Conservation (phyloP, 1,140 invertebrate species). For the Drosophila eugracilis region DNA sequence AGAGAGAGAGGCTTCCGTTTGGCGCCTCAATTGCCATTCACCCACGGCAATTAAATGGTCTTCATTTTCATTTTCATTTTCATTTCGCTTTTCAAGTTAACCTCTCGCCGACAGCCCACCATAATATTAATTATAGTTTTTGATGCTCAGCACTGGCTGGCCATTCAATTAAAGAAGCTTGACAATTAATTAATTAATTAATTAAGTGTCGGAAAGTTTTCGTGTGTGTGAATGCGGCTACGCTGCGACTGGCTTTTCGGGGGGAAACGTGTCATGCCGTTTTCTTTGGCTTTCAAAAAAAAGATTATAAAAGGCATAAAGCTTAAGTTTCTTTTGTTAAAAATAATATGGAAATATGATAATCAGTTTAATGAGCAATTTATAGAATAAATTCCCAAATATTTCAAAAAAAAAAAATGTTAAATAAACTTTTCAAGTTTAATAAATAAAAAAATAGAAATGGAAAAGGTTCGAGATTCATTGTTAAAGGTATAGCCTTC, state of each 20-base stretch:
- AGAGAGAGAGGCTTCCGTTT: slow-evolving; percentile 29
- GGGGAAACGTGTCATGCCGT: no score
- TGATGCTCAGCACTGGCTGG: slow-evolving; percentile 20
- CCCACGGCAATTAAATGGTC: slow-evolving; percentile 42
- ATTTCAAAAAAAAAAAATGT: no score
- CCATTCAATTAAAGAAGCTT: slow-evolving; percentile 41
- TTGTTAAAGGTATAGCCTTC: slow-evolving; percentile 3
- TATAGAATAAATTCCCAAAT: no score
- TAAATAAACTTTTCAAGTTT: no score
- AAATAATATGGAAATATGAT: no score
- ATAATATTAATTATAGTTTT: slow-evolving; percentile 54
- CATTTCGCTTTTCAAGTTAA: slow-evolving; percentile 31
- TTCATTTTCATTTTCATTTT: no score
- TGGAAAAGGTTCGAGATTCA: background rate
- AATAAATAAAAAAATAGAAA: slow-evolving; percentile 2
- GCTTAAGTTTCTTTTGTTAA: no score
- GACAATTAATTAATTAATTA: slow-evolving; percentile 47
- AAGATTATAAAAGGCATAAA: background rate
- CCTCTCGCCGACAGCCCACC: slow-evolving; percentile 31
- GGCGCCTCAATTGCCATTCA: slow-evolving; percentile 42
- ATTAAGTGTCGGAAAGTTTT: slow-evolving; percentile 13
- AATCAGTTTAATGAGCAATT: no score
- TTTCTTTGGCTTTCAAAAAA: background rate
- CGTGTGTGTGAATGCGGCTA: slow-evolving; percentile 8
- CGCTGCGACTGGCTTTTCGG: slow-evolving; percentile 7